phyloP scores from a whole-genome alignment of 2,113 vertebrate genomes.

The Oryzias melastigma region DNA sequence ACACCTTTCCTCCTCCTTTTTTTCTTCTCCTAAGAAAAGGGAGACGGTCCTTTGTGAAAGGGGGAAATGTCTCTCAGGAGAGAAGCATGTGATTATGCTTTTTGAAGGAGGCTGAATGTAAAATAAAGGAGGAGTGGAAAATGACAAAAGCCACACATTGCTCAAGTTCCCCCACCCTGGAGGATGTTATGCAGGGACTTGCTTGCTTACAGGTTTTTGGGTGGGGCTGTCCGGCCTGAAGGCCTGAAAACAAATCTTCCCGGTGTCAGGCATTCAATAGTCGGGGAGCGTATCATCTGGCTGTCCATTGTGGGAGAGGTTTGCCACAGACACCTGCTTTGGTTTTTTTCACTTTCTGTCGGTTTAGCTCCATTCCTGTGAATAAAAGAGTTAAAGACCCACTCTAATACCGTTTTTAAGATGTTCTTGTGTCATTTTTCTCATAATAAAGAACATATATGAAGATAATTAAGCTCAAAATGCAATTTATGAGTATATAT shows the following conservation, averaged over 20 bases:
- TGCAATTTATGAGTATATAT: too few relatives aligned
- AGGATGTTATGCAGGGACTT: slow-evolving; percentile 70
- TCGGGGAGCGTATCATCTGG: slow-evolving; percentile 61
- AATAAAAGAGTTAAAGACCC: too few relatives aligned
- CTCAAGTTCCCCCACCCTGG: slow-evolving; percentile 63
- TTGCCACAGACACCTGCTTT: slow-evolving; percentile 62
- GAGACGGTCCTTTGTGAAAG: slow-evolving; percentile 65
- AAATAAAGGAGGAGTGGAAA: slow-evolving; percentile 33
- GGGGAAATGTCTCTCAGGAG: slow-evolving; percentile 65
- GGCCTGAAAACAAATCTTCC: slow-evolving; percentile 75
- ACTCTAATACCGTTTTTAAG: too few relatives aligned
- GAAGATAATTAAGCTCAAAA: too few relatives aligned
- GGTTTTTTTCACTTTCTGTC: slow-evolving; percentile 8
- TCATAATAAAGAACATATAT: too few relatives aligned
- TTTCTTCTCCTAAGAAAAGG: slow-evolving; percentile 51
- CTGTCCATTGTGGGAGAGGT: slow-evolving; percentile 58
- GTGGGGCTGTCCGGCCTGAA: slow-evolving; percentile 68
- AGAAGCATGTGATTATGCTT: slow-evolving; percentile 69
- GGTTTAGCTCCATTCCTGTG: slow-evolving; percentile 27
- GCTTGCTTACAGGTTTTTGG: slow-evolving; percentile 56
- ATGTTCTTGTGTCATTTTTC: too few relatives aligned
- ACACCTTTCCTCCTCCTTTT: slow-evolving; percentile 12
- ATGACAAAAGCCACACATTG: slow-evolving; percentile 67
- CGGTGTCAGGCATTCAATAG: slow-evolving; percentile 70
- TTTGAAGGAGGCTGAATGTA: slow-evolving; percentile 43